Evolutionary conservation across 2,113 vertebrate genomes (phyloP), one percentile per base, ranked within the genome.

Genomic region (Rhabdornis inornatus): DNA sequence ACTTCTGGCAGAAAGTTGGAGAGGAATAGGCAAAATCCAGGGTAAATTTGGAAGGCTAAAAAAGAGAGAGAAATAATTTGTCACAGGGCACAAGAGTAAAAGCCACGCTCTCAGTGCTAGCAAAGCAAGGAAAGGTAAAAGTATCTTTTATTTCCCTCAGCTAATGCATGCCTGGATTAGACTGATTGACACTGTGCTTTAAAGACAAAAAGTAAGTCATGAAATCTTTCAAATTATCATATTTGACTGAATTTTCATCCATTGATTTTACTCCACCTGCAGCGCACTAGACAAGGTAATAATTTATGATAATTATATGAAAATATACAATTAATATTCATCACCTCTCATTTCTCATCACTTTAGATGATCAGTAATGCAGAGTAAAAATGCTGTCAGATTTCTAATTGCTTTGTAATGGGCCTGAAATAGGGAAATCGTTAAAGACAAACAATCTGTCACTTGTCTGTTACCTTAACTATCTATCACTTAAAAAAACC

Each of bases 341-440:
- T 98, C 98, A 98, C 97, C 97, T 98, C 98, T 98, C 98, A 98
- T 98, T 98, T 98, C 97, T 98, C 98, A 98, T 98, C 98, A 98
- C 98, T 98, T 98, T 98, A 97, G 98, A 98, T 98, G 97, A 98
- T 98, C 98, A 97, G 98, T 98, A 98, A 98, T 98, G 98, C 98
- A 98, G 98, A 98, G 98, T 98, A 98, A 98, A 98, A 98, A 98
- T 97, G 98, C 98, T 98, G 98, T 98, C 98, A 98, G 98, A 96
- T 98, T 98, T 99, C 98, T 98, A 98, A 98, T 98, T 99, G 98
- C 98, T 98, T 98, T 98, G 98, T 98, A 98, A 98, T 98, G 98
- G 98, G 97, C 96, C 98, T 97, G 98, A 98, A 98, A 98, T 97
- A 98, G 97, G 98, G 97, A 98, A 98, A 98, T 98, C 97, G 95